phyloP scores from a whole-genome alignment of 2,888 invertebrate species.

The Ichneumoninae sp. region DNA sequence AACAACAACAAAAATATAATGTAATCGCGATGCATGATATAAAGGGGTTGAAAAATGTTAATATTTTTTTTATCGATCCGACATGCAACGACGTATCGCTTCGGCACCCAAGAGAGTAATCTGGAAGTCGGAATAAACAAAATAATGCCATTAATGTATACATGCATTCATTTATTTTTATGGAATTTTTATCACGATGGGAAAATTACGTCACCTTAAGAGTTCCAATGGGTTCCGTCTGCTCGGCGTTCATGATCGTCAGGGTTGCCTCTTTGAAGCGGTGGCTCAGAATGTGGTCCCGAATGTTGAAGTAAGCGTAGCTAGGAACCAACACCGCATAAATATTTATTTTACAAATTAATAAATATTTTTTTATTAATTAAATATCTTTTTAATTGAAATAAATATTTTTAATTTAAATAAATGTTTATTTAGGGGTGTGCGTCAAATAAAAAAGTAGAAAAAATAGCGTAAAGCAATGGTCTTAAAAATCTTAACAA shows the following conservation, averaged over 20 bases:
- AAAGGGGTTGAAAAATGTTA: too few species aligned
- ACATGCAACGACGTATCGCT: conserved; percentile 70
- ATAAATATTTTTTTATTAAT: background rate
- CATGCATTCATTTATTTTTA: background rate
- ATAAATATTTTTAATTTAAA: too few species aligned
- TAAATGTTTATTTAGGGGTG: too few species aligned
- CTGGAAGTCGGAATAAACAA: conserved; percentile 64
- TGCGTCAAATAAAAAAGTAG: too few species aligned
- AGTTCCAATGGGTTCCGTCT: conserved; percentile 73
- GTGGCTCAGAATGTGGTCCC: conserved; percentile 73
- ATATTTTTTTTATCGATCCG: conserved; percentile 21
- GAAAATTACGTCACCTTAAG: conserved; percentile 72
- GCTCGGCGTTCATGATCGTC: conserved; percentile 69
- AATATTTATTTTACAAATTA: background rate
- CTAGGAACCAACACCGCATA: conserved; percentile 64
- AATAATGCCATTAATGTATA: background rate
- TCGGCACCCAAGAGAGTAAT: conserved; percentile 72
- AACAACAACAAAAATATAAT: background rate
- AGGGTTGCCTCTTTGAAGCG: conserved; percentile 69
- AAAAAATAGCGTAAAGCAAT: background rate
- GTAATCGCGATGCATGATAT: background rate
- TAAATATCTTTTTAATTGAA: background rate
- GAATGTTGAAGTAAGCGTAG: conserved; percentile 76
- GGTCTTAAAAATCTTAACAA: conserved; percentile 40
- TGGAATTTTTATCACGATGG: conserved; percentile 12